These are phyloP conservation scores for Onchidella celtica DNA, from an alignment of 2,888 invertebrate genomes.

Conservation along the genomic window DNA sequence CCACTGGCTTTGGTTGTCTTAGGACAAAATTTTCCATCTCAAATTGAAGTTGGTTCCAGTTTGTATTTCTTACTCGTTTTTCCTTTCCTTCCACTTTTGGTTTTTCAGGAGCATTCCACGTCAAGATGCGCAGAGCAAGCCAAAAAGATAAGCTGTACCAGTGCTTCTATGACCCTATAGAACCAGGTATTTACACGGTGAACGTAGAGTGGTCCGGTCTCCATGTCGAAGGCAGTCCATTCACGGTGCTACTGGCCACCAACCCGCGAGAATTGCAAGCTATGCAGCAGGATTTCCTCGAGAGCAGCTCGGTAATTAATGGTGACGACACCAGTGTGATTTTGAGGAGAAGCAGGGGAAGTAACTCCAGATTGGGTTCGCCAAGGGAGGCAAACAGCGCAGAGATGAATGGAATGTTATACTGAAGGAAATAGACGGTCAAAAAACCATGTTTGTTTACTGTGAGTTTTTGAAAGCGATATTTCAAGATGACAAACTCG, in stretches of 20 bases:
- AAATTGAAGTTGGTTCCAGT: too few species aligned
- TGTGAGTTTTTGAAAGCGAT: neutral
- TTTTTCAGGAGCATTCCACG: constrained; percentile 68
- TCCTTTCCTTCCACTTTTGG: neutral
- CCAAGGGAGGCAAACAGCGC: neutral
- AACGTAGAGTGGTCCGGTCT: constrained; percentile 70
- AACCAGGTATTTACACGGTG: constrained; percentile 69
- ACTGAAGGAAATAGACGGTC: too few species aligned
- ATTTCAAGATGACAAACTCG: neutral
- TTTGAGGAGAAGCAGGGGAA: constrained; percentile 1
- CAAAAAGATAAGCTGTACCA: constrained; percentile 70
- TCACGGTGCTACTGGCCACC: constrained; percentile 60
- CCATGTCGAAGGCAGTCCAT: constrained; percentile 69
- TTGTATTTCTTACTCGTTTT: too few species aligned
- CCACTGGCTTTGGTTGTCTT: too few species aligned
- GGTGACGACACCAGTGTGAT: neutral
- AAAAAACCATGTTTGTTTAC: too few species aligned
- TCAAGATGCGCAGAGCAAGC: constrained; percentile 69
- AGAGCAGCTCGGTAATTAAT: neutral
- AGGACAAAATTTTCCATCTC: too few species aligned
- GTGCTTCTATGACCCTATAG: constrained; percentile 70
- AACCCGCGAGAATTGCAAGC: constrained; percentile 59
- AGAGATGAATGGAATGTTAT: too few species aligned
- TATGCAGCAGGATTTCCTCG: constrained; percentile 37
- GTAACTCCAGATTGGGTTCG: too few species aligned